phyloP scores from a whole-genome alignment of 2,888 invertebrate species.

The Leptopilina syphax region DNA sequence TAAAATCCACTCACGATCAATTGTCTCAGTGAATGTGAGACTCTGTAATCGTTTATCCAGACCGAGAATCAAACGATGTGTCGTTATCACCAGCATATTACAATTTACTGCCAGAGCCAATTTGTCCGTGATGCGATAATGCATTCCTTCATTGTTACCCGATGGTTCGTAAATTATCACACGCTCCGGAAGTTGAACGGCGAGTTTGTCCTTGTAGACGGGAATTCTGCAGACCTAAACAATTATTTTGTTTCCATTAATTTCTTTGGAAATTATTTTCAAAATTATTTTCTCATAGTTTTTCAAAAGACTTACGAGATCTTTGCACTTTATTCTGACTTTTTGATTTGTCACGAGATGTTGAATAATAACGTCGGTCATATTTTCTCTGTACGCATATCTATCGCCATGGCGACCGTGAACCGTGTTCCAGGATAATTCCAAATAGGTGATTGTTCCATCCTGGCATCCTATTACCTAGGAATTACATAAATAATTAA shows the following conservation, averaged over 20 bases:
- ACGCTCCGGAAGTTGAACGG: conserved; percentile 92
- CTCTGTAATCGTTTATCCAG: conserved; percentile 90
- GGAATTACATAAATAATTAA: conserved; percentile 49
- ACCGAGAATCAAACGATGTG: conserved; percentile 89
- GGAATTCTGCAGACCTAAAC: conserved; percentile 78
- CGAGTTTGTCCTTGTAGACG: conserved; percentile 72
- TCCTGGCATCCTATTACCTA: conserved; percentile 95
- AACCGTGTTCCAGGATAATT: conserved; percentile 94
- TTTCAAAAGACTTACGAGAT: conserved; percentile 93
- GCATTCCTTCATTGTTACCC: conserved; percentile 89
- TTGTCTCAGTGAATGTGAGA: conserved; percentile 84
- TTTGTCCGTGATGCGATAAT: conserved; percentile 94
- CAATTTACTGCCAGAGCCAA: conserved; percentile 92
- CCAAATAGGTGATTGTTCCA: conserved; percentile 95
- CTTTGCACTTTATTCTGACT: conserved; percentile 96
- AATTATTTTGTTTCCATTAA: conserved; percentile 46
- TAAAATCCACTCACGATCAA: conserved; percentile 92
- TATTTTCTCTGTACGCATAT: conserved; percentile 96
- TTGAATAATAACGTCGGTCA: conserved; percentile 99
- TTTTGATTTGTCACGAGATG: conserved; percentile 92
- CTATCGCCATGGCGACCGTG: conserved; percentile 97
- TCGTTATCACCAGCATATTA: conserved; percentile 91
- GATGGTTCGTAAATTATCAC: conserved; percentile 96
- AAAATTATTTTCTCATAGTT: neutral
- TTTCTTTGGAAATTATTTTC: conserved; percentile 19